Conservation (phyloP, 2,797 vertebrate genomes). For the Leptoclinus maculatus region DNA sequence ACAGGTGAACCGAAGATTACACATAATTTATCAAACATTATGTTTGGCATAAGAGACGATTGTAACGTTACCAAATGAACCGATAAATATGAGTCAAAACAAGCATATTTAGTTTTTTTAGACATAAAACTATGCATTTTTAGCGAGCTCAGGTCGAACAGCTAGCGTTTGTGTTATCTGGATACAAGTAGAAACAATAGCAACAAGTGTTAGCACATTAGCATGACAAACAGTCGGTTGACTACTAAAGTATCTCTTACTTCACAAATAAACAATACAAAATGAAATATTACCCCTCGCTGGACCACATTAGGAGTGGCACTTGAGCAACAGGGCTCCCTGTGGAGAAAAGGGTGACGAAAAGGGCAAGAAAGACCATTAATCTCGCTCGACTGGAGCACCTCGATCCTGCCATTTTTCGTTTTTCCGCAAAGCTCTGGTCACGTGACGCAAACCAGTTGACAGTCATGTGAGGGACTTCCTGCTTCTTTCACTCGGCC, state of each 20-base stretch:
- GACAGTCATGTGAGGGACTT: conserved; percentile 78
- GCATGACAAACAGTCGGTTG: conserved; percentile 15
- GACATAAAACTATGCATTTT: neutral
- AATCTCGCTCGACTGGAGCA: neutral
- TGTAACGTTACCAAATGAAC: neutral
- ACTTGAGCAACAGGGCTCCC: conserved; percentile 80
- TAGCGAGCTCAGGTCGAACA: neutral
- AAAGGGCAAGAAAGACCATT: conserved; percentile 48
- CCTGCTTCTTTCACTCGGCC: conserved; percentile 50
- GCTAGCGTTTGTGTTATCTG: too few relatives aligned
- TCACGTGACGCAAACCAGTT: conserved; percentile 78
- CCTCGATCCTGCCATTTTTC: conserved; percentile 65
- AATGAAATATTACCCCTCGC: conserved; percentile 79
- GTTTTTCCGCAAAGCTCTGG: conserved; percentile 53
- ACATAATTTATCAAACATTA: neutral
- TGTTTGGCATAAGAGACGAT: too few relatives aligned
- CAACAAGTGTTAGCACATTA: conserved; percentile 57
- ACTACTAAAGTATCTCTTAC: neutral
- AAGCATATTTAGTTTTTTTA: neutral
- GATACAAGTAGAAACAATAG: conserved; percentile 7
- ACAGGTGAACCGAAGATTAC: neutral
- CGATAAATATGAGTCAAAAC: neutral
- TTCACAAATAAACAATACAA: neutral
- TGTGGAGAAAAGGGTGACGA: conserved; percentile 48
- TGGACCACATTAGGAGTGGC: conserved; percentile 89